These are phyloP conservation scores for Tamias sibiricus DNA, from an alignment of 2,113 vertebrate species.

Conservation along the genomic window DNA sequence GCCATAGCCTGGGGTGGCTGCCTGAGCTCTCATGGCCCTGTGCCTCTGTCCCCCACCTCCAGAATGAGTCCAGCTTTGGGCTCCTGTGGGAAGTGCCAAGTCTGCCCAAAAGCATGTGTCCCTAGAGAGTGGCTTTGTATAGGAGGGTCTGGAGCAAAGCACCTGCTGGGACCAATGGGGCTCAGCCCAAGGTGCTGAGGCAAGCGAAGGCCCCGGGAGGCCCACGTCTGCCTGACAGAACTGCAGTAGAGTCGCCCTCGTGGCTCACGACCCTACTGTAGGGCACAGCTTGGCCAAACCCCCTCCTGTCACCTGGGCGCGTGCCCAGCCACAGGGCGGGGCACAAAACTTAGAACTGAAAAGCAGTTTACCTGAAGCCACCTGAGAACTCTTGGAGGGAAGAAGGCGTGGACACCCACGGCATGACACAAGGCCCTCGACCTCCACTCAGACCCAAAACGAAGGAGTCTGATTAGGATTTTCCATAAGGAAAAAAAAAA, in stretches of 20 bases:
- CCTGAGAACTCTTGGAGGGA: not conserved
- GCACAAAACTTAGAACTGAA: not conserved
- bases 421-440: no score
- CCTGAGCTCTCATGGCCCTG: no score
- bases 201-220: not conserved
- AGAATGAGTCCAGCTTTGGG: accelerated
- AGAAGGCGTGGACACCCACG: no score
- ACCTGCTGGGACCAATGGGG: not conserved
- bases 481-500: not conserved
- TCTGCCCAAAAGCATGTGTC: not conserved
- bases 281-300: no score
- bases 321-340: not conserved
- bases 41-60: no score
- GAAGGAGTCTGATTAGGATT: not conserved
- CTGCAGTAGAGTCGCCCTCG: not conserved
- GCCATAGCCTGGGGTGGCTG: not conserved
- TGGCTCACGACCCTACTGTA: not conserved
- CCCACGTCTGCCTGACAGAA: not conserved
- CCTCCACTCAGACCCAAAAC: not conserved
- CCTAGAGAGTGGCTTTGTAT: not conserved
- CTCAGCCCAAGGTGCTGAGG: not conserved
- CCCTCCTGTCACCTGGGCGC: not conserved
- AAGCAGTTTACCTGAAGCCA: not conserved
- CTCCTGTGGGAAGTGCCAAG: not conserved
- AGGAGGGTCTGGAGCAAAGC: not conserved